These are phyloP conservation scores for Phyllostomus hastatus DNA, from an alignment of 2,113 vertebrate species.

Conservation along the genomic window DNA sequence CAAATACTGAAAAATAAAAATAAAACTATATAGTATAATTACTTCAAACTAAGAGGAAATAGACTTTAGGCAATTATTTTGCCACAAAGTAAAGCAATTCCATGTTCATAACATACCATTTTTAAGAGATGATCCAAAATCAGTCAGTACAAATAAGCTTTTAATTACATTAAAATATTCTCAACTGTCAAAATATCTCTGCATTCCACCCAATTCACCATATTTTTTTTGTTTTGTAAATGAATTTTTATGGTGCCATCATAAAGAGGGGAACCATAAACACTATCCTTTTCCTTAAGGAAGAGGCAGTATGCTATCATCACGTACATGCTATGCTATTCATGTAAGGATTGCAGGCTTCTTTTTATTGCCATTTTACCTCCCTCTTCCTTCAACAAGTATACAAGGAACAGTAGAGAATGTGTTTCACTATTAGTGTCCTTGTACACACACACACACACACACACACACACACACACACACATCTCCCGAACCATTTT, in stretches of 20 bases:
- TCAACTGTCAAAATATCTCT: conserved; percentile 2
- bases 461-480: no score
- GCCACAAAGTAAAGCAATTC: not conserved
- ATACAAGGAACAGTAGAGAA: not conserved
- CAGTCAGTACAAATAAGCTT: not conserved
- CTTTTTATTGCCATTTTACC: not conserved
- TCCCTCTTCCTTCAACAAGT: not conserved
- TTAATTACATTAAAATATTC: not conserved
- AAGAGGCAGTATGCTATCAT: not conserved
- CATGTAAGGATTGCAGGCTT: not conserved
- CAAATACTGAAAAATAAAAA: conserved; percentile 10
- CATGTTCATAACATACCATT: not conserved
- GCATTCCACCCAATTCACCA: not conserved
- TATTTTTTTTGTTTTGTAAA: not conserved
- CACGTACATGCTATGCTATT: not conserved
- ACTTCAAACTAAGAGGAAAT: conserved; percentile 27
- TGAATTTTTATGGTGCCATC: not conserved
- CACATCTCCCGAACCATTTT: not conserved
- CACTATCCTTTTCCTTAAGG: not conserved
- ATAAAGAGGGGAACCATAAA: not conserved
- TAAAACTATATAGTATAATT: not conserved
- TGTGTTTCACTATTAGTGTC: not conserved
- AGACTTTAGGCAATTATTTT: conserved; percentile 32
- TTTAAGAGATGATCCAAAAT: conserved; percentile 29
- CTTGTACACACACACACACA: not conserved